Evolutionary conservation across 1,140 invertebrate species (phyloP), one percentile per base, ranked within the genome.

Genomic region (Choristoneura fumiferana): DNA sequence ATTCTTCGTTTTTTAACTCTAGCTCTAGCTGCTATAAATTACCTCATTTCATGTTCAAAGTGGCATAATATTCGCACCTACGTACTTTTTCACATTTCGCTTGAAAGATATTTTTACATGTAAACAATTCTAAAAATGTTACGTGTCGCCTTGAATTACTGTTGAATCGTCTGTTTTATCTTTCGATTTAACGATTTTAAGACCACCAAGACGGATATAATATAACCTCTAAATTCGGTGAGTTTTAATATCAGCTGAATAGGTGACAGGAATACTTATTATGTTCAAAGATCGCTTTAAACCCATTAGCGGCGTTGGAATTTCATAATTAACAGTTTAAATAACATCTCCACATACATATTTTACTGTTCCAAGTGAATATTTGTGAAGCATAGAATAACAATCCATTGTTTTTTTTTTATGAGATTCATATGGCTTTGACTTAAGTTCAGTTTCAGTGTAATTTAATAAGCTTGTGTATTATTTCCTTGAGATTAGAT

Each of bases 201-300:
- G 43, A 33, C 0, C 18, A 49, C 18, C 18, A 22, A 29, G 22
- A 29, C 43, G 12, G 18, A 22, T 8, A 22, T n/a, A n/a, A n/a
- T n/a, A n/a, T 63, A 58, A 58, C 61, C 56, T 55, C 52, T 58
- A 63, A 58, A 49, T 22, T n/a, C n/a, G 12, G 43, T 12, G 12
- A 29, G 22, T 29, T 29, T 49, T n/a, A 49, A 18, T 29, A 49
- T 49, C 43, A 49, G 43, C 43, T 49, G 43, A 49, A 49, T 49
- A 2, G n/a, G 1, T 49, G 17, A 49, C 43, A 49, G 18, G 22
- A n/a, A n/a, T n/a, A 22, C n/a, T 5, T 22, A 49, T n/a, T 22
- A 22, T 14, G 43, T 13, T 49, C 9, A 4, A 12, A n/a, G 22
- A 22, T 49, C 29, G n/a, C n/a, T 1, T 12, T 12, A 22, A 49